phyloP scores from a whole-genome alignment of 2,113 vertebrate species.

The Nibea coibor region DNA sequence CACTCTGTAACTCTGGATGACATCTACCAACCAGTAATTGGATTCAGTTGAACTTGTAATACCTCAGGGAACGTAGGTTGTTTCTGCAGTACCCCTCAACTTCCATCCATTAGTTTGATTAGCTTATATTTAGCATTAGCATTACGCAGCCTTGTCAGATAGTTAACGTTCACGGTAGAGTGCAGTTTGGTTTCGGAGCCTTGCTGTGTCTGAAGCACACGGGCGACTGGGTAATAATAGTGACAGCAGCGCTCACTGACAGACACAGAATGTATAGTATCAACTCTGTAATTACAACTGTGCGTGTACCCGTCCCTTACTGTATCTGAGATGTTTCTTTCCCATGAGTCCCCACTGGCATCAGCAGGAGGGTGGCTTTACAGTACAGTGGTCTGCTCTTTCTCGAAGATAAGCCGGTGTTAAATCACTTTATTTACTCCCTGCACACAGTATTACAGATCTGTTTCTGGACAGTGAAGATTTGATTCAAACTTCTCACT shows the following conservation, averaged over 20 bases:
- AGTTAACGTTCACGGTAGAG: conserved; percentile 32
- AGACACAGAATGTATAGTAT: conserved; percentile 58
- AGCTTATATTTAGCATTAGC: conserved; percentile 39
- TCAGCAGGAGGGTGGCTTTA: conserved; percentile 41
- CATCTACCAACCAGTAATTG: conserved; percentile 63
- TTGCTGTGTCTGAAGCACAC: conserved; percentile 25
- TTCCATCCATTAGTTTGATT: conserved; percentile 32
- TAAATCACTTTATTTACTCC: conserved; percentile 60
- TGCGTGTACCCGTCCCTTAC: conserved; percentile 39
- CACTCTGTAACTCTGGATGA: conserved; percentile 60
- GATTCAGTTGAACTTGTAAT: conserved; percentile 55
- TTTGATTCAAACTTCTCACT: conserved; percentile 34
- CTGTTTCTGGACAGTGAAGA: conserved; percentile 35
- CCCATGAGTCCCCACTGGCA: conserved; percentile 46
- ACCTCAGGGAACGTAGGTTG: conserved; percentile 51
- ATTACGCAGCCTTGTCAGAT: conserved; percentile 21
- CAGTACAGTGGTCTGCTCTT: conserved; percentile 25
- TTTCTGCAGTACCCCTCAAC: conserved; percentile 32
- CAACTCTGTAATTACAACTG: conserved; percentile 61
- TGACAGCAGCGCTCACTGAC: conserved; percentile 48
- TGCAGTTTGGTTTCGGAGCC: not conserved
- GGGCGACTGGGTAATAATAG: conserved; percentile 57
- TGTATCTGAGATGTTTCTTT: conserved; percentile 39
- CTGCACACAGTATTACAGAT: conserved; percentile 15
- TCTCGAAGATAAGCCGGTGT: conserved; percentile 46